Base-by-base conservation (phyloP, 2,888 invertebrate genomes). In the Teleogryllus oceanicus region DNA sequence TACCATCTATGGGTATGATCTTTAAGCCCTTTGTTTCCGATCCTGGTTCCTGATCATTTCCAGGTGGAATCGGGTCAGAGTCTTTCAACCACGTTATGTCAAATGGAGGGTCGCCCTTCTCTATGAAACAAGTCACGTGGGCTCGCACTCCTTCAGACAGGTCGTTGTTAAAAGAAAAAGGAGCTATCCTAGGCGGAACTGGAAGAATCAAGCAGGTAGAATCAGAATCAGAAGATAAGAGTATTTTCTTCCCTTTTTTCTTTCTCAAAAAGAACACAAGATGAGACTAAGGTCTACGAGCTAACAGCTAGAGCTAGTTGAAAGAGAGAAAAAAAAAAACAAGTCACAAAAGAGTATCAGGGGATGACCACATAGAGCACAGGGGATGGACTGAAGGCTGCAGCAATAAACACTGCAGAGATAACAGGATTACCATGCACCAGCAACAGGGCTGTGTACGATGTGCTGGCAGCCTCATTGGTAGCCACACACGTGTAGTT, bases 401-500 rank as follows among this genome's bases (percentile, higher is more conserved):
- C 51, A 79, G 62, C 74, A 50, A 74, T n/a, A 20, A 21, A 12
- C 21, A 20, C 37, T 50, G 76, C 24, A 76, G 16, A 37, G 76
- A 37, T 20, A 21, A 12, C n/a, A 37, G 76, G 78, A 78, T 80
- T 80, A 90, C 90, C 90, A 88, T 90, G 90, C 86, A 90, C 90
- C 87, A 89, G 88, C 85, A 90, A 89, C 86, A 88, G 88, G 86
- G 90, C 89, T 85, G 89, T 89, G 87, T 90, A 89, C 86, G 88
- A 88, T 86, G 89, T 89, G 85, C 88, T 89, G 84, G 89, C 89
- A 84, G 90, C 90, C 86, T 89, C 89, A 86, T 90, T 90, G 87
- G 89, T 87, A 85, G 89, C 90, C 84, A 88, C 89, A 86, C 91
- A 91, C 85, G 89, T 89, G 85, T 90, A 90, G 83, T 89, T 90